These are phyloP conservation scores for Cenopis cana DNA, from an alignment of 2,888 invertebrate genomes.

Conservation along the genomic window DNA sequence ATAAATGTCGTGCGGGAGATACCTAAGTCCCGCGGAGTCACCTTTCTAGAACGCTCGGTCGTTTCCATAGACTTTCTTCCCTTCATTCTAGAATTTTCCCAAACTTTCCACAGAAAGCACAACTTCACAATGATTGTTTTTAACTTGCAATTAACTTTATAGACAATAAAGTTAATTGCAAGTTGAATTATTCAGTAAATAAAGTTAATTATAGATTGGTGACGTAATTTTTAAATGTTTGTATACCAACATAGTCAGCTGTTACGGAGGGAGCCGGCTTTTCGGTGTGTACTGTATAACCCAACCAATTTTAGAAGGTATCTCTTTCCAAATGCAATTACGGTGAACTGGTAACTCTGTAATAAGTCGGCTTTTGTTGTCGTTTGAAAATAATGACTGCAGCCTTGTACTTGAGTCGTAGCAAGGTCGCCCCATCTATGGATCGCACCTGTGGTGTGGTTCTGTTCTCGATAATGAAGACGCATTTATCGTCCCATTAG, in stretches of 20 bases:
- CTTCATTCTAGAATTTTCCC: constrained; percentile 26
- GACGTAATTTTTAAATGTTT: constrained; percentile 6
- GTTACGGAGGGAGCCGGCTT: constrained; percentile 26
- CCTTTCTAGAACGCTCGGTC: constrained; percentile 13
- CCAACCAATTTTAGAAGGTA: constrained; percentile 19
- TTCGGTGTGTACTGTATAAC: constrained; percentile 16
- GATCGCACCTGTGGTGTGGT: constrained; percentile 18
- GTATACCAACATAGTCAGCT: constrained; percentile 39
- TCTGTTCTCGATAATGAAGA: constrained; percentile 23
- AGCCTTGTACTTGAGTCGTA: constrained; percentile 39
- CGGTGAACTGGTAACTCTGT: not conserved
- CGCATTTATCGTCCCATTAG: constrained; percentile 3
- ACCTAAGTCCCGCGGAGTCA: not conserved
- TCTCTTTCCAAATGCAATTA: not conserved
- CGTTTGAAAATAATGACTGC: constrained; percentile 35
- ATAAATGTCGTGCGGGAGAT: not conserved
- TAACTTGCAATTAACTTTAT: too few species aligned
- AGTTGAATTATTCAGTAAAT: not conserved
- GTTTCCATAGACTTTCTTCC: constrained; percentile 8
- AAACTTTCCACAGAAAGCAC: not conserved
- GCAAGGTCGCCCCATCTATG: constrained; percentile 37
- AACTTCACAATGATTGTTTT: not conserved
- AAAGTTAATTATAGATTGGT: not conserved
- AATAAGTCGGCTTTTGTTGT: constrained; percentile 20
- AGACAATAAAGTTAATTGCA: not conserved